Evolutionary conservation across 2,113 vertebrate species (phyloP).

Genomic region (Stictonetta naevosa): DNA sequence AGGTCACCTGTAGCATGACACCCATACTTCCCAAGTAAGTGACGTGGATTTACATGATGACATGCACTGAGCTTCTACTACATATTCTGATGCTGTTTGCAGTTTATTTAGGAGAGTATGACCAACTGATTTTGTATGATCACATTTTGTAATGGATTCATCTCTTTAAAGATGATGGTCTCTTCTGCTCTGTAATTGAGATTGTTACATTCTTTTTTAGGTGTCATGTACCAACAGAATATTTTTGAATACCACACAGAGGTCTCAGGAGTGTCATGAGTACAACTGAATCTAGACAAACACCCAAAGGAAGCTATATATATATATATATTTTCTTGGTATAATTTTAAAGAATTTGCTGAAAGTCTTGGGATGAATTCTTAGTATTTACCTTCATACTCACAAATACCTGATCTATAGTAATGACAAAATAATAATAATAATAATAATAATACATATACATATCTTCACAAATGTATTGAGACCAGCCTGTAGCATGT

Average conservation of each 20-base stretch:
- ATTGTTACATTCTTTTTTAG: neutral
- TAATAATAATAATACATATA: neutral
- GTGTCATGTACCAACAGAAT: neutral
- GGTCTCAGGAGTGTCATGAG: neutral
- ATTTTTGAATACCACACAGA: neutral
- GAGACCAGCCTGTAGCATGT: accelerated
- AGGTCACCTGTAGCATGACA: neutral
- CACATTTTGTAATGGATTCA: neutral
- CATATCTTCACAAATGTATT: accelerated
- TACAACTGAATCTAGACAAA: neutral
- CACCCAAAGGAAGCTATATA: neutral
- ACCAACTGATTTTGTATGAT: neutral
- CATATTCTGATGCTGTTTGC: neutral
- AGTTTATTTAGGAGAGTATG: neutral
- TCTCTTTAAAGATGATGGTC: neutral
- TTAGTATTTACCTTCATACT: neutral
- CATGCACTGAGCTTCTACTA: neutral
- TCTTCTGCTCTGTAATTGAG: neutral
- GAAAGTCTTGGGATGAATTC: neutral
- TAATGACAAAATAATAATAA: neutral
- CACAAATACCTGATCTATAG: neutral
- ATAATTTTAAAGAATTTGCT: neutral
- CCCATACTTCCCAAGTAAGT: too few relatives aligned
- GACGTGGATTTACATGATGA: neutral
- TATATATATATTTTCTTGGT: neutral